Evolutionary conservation across 2,888 invertebrate species (phyloP).

Genomic region (Thalpophila matura): DNA sequence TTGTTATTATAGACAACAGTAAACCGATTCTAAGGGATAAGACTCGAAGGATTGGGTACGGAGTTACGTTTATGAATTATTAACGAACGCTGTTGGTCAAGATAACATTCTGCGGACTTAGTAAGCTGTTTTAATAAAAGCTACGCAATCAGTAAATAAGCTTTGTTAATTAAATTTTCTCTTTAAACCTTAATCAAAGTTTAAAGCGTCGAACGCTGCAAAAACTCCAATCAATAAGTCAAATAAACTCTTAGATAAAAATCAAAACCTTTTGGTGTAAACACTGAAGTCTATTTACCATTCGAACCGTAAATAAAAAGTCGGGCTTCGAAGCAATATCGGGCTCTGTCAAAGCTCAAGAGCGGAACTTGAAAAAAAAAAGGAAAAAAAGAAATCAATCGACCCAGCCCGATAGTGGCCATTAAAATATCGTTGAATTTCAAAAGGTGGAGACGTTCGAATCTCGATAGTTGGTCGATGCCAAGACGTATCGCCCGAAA

Average conservation of each 20-base stretch:
- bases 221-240: slow-evolving; percentile 56
- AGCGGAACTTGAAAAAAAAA: slow-evolving; percentile 73
- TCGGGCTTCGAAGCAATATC: slow-evolving; percentile 75
- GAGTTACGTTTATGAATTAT: slow-evolving; percentile 32
- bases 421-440: slow-evolving; percentile 90
- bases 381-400: slow-evolving; percentile 79
- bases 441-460: slow-evolving; percentile 82
- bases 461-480: slow-evolving; percentile 73
- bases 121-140: slow-evolving; percentile 20
- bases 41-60: slow-evolving; percentile 20
- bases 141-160: slow-evolving; percentile 23
- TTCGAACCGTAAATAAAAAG: slow-evolving; percentile 82
- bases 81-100: slow-evolving; percentile 29
- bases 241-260: slow-evolving; percentile 61
- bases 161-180: slow-evolving; percentile 13
- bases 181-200: slow-evolving; percentile 21
- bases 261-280: slow-evolving; percentile 65
- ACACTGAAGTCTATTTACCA: slow-evolving; percentile 72
- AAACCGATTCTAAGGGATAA: slow-evolving; percentile 44
- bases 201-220: slow-evolving; percentile 24
- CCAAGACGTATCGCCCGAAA: slow-evolving; percentile 84
- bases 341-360: slow-evolving; percentile 75
- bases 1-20: slow-evolving; percentile 44
- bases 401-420: slow-evolving; percentile 84
- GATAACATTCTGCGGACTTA: slow-evolving; percentile 1